Percentiles rank a stretch among this genome's conserved stretches.
phyloP scores from a whole-genome alignment of 2,113 vertebrate genomes.

The Ptychochromis oligacanthus region DNA sequence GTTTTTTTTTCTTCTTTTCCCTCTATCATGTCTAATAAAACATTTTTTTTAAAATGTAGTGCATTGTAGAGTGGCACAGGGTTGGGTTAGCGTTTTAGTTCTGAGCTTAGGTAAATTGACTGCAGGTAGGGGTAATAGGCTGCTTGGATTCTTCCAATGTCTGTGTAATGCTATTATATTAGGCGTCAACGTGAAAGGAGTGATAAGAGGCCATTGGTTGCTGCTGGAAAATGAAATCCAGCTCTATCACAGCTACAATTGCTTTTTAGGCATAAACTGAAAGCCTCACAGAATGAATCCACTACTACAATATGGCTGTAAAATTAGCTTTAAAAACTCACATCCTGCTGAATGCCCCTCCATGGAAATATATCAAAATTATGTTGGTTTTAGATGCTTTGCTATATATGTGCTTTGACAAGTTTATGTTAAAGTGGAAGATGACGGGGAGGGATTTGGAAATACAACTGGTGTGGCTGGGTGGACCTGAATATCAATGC shows the following conservation, averaged over 20 bases:
- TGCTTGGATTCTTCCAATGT: constrained; percentile 39
- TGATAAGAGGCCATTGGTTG: constrained; percentile 48
- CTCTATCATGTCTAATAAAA: neutral
- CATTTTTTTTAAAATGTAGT: neutral
- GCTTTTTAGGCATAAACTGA: constrained; percentile 50
- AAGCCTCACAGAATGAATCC: constrained; percentile 39
- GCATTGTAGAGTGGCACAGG: neutral
- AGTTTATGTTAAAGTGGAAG: constrained; percentile 11
- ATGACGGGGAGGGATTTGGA: neutral
- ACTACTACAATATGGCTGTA: constrained; percentile 8
- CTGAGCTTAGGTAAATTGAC: constrained; percentile 34
- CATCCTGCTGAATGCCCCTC: neutral
- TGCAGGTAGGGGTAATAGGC: constrained; percentile 51
- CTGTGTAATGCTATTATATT: constrained; percentile 54
- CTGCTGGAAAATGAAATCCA: constrained; percentile 46
- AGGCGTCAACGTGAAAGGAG: constrained; percentile 55
- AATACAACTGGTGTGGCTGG: constrained; percentile 34
- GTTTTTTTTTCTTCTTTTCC: fast-evolving
- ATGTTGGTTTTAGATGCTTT: neutral
- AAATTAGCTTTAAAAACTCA: constrained; percentile 35
- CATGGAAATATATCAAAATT: neutral
- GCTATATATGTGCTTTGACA: constrained; percentile 28
- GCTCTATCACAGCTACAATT: constrained; percentile 42
- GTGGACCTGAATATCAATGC: constrained; percentile 49
- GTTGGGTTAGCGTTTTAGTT: constrained; percentile 19